Conservation (phyloP, 2,888 invertebrate genomes). For the Mylabris sibirica region DNA sequence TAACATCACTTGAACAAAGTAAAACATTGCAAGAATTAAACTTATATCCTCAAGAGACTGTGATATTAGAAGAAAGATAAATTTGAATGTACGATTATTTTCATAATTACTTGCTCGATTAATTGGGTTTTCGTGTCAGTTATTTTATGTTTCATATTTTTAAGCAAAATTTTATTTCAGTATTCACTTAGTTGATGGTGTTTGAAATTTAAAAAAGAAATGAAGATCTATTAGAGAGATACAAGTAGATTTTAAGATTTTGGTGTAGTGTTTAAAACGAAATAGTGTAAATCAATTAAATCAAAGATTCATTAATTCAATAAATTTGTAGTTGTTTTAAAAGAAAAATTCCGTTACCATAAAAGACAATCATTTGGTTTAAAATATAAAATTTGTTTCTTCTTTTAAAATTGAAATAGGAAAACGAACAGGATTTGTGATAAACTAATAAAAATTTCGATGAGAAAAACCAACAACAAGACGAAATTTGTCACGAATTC, state of each 20-base stretch:
- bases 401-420: background rate
- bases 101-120: background rate
- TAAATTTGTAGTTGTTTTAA: slow-evolving; percentile 6
- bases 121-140: slow-evolving; percentile 10
- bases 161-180: slow-evolving; percentile 2
- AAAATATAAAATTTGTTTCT: background rate
- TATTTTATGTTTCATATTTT: background rate
- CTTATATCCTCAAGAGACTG: slow-evolving; percentile 92
- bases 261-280: slow-evolving; percentile 10
- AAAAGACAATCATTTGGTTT: slow-evolving; percentile 9
- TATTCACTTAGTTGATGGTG: slow-evolving; percentile 10
- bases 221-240: background rate
- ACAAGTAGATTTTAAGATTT: slow-evolving; percentile 8
- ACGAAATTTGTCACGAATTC: slow-evolving; percentile 1
- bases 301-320: background rate
- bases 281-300: slow-evolving; percentile 3
- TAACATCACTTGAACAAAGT: slow-evolving; percentile 78
- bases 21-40: slow-evolving; percentile 83
- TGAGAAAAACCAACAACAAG: background rate
- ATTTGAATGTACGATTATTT: slow-evolving; percentile 50
- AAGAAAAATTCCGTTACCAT: background rate
- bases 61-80: slow-evolving; percentile 94
- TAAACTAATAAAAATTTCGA: background rate
- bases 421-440: slow-evolving; percentile 11
- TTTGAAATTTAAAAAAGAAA: background rate